Conservation (phyloP, 2,888 invertebrate genomes). For the Mesorhabditis belari region DNA sequence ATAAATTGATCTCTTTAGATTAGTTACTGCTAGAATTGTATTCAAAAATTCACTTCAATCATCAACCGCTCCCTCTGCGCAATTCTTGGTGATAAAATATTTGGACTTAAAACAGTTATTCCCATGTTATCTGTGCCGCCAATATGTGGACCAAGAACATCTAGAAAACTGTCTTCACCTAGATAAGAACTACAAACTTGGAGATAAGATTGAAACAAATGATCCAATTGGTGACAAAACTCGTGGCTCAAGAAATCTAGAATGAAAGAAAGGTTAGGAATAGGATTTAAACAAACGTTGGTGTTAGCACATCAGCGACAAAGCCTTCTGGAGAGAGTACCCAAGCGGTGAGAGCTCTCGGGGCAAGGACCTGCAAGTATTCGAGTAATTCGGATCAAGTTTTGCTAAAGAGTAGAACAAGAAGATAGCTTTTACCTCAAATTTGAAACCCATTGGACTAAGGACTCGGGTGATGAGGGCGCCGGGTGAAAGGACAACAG, state of each 20-base stretch:
- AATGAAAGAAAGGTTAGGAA: neutral
- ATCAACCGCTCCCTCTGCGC: conserved; percentile 32
- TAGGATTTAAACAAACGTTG: conserved; percentile 1
- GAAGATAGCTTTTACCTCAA: conserved; percentile 25
- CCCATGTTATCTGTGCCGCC: conserved; percentile 21
- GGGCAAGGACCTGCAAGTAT: conserved; percentile 10
- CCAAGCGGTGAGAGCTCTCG: conserved; percentile 42
- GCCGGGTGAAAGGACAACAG: conserved; percentile 41
- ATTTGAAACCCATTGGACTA: conserved; percentile 39
- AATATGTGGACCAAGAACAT: neutral
- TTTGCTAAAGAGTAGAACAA: no score
- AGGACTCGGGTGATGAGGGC: conserved; percentile 40
- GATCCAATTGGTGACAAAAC: neutral
- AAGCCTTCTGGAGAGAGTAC: conserved; percentile 43
- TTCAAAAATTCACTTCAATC: conserved; percentile 25
- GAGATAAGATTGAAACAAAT: neutral
- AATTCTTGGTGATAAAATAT: conserved; percentile 39
- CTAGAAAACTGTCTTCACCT: neutral
- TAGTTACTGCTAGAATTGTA: neutral
- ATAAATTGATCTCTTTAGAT: no score
- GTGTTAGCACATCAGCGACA: conserved; percentile 42
- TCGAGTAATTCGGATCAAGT: neutral
- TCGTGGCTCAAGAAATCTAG: neutral
- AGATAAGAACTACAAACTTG: neutral
- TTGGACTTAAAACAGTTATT: conserved; percentile 40